Evolutionary conservation across 2,113 vertebrate species (phyloP).

Genomic region (Marmota monax): DNA sequence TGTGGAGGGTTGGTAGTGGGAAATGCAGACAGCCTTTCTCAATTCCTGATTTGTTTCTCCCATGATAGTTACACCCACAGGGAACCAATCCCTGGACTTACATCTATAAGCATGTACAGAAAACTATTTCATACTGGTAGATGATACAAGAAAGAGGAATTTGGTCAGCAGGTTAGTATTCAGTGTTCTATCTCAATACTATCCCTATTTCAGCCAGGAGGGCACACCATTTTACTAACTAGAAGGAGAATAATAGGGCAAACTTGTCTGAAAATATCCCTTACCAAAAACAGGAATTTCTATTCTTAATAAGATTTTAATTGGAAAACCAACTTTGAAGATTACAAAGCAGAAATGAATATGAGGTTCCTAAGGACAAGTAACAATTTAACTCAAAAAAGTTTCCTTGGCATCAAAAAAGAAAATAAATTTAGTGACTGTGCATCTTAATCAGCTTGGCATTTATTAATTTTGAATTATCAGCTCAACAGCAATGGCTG

Average conservation of each 20-base stretch:
- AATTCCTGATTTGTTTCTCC: neutral
- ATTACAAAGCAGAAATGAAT: neutral
- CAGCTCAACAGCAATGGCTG: conserved; percentile 83
- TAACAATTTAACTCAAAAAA: neutral
- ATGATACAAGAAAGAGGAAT: conserved; percentile 76
- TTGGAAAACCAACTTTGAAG: neutral
- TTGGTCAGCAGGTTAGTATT: conserved; percentile 76
- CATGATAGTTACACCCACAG: conserved; percentile 85
- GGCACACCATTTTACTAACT: neutral
- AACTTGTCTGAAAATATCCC: neutral
- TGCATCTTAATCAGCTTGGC: neutral
- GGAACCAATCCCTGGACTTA: conserved; percentile 81
- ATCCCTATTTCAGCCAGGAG: neutral
- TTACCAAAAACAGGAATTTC: neutral
- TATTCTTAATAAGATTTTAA: conserved; percentile 16
- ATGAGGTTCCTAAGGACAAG: neutral
- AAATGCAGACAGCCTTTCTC: neutral
- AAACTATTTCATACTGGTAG: neutral
- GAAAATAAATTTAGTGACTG: neutral
- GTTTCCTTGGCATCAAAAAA: neutral
- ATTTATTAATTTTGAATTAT: conserved; percentile 24
- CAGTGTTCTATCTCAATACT: neutral
- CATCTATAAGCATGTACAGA: conserved; percentile 78
- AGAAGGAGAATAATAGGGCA: neutral
- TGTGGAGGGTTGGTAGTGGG: neutral